Base-by-base conservation (phyloP, 2,888 invertebrate species). In the Drosophila niveifrons region DNA sequence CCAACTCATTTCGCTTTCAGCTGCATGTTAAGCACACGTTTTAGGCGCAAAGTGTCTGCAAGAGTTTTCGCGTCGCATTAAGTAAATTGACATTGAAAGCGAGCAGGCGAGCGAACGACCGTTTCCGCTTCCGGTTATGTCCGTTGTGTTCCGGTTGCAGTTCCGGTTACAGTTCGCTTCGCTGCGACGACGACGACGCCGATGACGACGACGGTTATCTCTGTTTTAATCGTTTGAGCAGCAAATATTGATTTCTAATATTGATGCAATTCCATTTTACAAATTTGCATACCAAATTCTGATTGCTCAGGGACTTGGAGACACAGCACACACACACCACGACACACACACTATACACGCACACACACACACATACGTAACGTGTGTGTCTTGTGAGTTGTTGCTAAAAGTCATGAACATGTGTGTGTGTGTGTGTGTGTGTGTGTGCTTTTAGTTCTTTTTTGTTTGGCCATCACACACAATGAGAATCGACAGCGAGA, bases 271-370 rank as follows among this genome's bases (percentile, higher is more conserved):
- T 88, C 80, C 89, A 88, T 87, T 88, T 88, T 74, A 78, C 78
- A 85, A 86, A 90, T 90, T 88, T 88, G 78, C 90, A 89, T 90
- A 88, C 79, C 78, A 82, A 83, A 90, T 88, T 78, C 83, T 90
- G 90, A 90, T 90, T 90, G 90, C 87, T 90, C 75, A 72, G 90
- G 90, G 90, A 90, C 83, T 89, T 76, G 66, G 89, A 88, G 88
- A 69, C 80, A 57, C 23, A 23, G 23, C 6, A 18, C 53, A 50
- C 53, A 53, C 58, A 61, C 56, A 58, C n/a, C n/a, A n/a, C n/a
- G n/a, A n/a, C 31, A 46, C 58, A 41, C 48, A 55, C 57, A 58
- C 51, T 10, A 52, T 23, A 28, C 11, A 28, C 17, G n/a, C 15
- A 48, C 43, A 48, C 17, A 34, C 13, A 43, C 17, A 58, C 44